A percentile compares a stretch with the other conserved stretches of the same genome.
Conservation (phyloP, 2,113 vertebrate genomes). For the Acinonyx jubatus region DNA sequence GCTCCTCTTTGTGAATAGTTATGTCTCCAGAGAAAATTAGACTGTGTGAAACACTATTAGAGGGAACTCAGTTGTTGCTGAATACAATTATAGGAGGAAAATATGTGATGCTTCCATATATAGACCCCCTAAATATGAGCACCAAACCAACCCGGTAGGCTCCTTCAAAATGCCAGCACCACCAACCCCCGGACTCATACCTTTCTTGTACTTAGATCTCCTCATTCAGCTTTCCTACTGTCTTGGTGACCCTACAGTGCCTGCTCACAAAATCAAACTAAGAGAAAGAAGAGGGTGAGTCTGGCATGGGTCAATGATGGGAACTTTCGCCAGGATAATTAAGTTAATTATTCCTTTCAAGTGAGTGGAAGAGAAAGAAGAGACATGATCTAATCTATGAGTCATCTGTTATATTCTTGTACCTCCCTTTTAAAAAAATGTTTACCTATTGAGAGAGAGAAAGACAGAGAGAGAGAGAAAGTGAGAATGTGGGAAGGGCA, state of each 20-base stretch:
- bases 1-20: not conserved
- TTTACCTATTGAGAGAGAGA: too few relatives aligned
- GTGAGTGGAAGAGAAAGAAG: not conserved
- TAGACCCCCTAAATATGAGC: not conserved
- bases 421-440: not conserved
- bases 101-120: rapidly evolving
- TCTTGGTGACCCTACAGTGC: not conserved
- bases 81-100: not conserved
- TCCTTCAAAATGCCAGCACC: not conserved
- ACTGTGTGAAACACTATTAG: not conserved
- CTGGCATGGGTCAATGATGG: not conserved
- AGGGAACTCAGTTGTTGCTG: not conserved
- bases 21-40: not conserved
- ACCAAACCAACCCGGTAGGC: not conserved
- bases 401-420: not conserved
- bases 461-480: too few relatives aligned
- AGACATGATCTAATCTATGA: not conserved
- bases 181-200: too few relatives aligned
- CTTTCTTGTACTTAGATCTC: too few relatives aligned
- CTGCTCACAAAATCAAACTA: not conserved
- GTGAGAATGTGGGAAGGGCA: too few relatives aligned
- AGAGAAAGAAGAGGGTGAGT: not conserved
- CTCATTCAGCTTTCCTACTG: not conserved
- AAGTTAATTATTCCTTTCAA: not conserved
- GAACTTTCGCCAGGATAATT: not conserved